phyloP scores from a whole-genome alignment of 1,140 invertebrate species.

The Drosophila suzukii region DNA sequence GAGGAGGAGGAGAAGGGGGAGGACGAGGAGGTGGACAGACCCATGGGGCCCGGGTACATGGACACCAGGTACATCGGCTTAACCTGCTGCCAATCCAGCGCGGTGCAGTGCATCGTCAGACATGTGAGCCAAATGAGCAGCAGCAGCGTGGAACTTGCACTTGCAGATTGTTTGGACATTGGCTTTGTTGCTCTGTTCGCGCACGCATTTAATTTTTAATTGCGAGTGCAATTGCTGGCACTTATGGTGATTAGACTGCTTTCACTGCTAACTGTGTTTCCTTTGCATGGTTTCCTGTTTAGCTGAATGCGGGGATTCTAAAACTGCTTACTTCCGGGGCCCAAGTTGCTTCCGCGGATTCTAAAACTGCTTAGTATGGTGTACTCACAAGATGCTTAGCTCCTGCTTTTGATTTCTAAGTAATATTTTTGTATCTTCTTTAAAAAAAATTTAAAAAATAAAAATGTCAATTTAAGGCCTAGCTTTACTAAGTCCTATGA shows the following conservation, averaged over 20 bases:
- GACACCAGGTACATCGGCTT: conserved; percentile 83
- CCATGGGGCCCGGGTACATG: conserved; percentile 67
- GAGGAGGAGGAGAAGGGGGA: conserved; percentile 39
- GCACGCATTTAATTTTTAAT: conserved; percentile 75
- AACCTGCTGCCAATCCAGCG: conserved; percentile 77
- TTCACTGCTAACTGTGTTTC: conserved; percentile 36
- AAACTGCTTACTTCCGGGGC: conserved; percentile 1
- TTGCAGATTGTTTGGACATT: conserved; percentile 71
- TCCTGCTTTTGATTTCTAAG: not conserved
- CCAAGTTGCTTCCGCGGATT: not conserved
- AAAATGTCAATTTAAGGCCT: no score
- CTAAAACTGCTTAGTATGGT: not conserved
- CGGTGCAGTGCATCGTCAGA: conserved; percentile 43
- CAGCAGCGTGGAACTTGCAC: conserved; percentile 31
- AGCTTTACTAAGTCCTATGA: no score
- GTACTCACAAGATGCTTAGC: not conserved
- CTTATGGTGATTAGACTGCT: conserved; percentile 22
- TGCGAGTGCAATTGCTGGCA: conserved; percentile 40
- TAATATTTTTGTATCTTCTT: no score
- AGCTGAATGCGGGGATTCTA: conserved; percentile 16
- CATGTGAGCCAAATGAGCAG: conserved; percentile 45
- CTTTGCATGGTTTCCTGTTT: conserved; percentile 26
- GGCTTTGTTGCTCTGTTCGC: conserved; percentile 50
- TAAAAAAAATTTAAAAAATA: no score
- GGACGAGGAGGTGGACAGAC: conserved; percentile 33